These are phyloP conservation scores for Echiichthys vipera DNA, from an alignment of 2,797 vertebrate genomes.

Conservation along the genomic window DNA sequence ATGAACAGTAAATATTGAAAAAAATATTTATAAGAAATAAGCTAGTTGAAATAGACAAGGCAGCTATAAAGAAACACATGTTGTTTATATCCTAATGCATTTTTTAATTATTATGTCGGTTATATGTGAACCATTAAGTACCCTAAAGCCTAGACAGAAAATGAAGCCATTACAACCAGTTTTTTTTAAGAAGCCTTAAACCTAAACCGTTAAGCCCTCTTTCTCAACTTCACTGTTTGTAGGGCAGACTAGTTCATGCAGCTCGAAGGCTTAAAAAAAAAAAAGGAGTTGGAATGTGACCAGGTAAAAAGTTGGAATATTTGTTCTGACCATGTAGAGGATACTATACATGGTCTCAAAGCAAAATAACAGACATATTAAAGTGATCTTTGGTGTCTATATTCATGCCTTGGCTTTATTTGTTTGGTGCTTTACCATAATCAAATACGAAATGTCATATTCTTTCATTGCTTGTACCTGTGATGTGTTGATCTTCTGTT, in stretches of 20 bases:
- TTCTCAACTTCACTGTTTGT: not conserved
- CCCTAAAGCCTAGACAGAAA: not conserved
- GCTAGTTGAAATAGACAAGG: not conserved
- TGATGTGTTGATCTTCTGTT: constrained; percentile 56
- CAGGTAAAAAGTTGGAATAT: constrained; percentile 9
- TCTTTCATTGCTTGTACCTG: constrained; percentile 61
- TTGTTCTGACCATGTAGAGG: constrained; percentile 25
- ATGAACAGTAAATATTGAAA: not conserved
- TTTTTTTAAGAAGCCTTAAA: not conserved
- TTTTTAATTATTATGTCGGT: not conserved
- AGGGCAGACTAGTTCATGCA: constrained; percentile 1
- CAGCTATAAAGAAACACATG: not conserved
- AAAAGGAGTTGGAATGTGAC: constrained; percentile 10
- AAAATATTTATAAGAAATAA: not conserved
- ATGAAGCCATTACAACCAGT: not conserved
- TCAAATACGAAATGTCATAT: constrained; percentile 65
- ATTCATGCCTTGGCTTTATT: constrained; percentile 41
- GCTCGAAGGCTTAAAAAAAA: constrained; percentile 22
- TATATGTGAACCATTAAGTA: not conserved
- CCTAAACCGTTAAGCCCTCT: not conserved
- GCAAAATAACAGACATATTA: constrained; percentile 40
- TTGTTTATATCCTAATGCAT: not conserved
- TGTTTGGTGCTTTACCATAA: constrained; percentile 67
- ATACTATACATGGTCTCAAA: constrained; percentile 28
- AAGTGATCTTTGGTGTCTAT: constrained; percentile 42